Evolutionary conservation across 2,797 vertebrate species (phyloP), one percentile per base, ranked within the genome.

Genomic region (Acrossocheilus fasciatus): DNA sequence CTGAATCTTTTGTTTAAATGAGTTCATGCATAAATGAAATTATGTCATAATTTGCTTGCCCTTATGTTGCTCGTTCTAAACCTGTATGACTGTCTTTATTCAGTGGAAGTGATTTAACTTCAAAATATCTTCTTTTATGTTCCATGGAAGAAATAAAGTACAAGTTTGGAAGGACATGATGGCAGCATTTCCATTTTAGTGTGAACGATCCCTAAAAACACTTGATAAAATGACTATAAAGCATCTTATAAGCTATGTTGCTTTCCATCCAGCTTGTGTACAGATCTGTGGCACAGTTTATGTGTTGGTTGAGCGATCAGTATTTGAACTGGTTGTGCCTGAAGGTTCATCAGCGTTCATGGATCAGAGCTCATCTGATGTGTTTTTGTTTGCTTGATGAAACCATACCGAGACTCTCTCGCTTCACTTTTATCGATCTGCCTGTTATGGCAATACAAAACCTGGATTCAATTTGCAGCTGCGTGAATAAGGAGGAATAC

Each of bases 251-350:
- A 64, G 57, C 11, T 14, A 26, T 30, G n/a, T 15, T 57, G 34
- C 36, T 62, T 18, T 43, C 7, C 23, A 20, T 80, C 59, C 15
- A 30, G 54, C 52, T 39, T 57, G 11, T 79, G 76, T 45, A 9
- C n/a, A 64, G 39, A 62, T 78, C 76, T 43, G 39, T 43, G 54
- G 14, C 76, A 62, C 54, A 43, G 76, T 64, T 79, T 62, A 43
- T 6, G n/a, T 79, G 15, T 79, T 20, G 17, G 64, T 43, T 81
- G 43, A 69, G 45, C 39, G 79, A 52, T 69, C 26, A n/a, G 43
- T 36, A 52, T 81, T 69, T 81, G 30, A 66, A 39, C 45, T 80
- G 78, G n/a, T n/a, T 77, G 20, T 77, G 75, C 34, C 75, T 57
- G 20, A 77, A 77, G 39, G 4, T 34, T 68, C 59, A 68, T 81